These are phyloP conservation scores for Aelia acuminata DNA, from an alignment of 2,888 invertebrate species.

Conservation along the genomic window DNA sequence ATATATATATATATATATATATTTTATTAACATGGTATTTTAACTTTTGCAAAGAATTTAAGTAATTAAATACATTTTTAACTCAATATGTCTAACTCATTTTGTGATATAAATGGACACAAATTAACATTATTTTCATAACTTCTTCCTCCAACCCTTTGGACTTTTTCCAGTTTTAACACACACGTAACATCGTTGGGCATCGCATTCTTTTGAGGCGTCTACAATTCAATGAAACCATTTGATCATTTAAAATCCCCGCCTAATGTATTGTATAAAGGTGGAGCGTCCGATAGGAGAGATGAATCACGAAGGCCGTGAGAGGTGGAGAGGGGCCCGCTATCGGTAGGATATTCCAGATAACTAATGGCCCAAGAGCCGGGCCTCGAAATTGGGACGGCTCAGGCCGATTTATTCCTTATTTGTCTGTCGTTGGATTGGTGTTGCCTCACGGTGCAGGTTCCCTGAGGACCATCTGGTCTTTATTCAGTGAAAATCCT, in stretches of 20 bases:
- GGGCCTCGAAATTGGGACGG: slow-evolving; percentile 7
- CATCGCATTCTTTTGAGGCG: too few species aligned
- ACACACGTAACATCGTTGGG: too few species aligned
- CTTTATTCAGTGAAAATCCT: neutral
- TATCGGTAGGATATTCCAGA: neutral
- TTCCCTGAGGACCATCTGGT: slow-evolving; percentile 19
- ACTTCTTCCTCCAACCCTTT: too few species aligned
- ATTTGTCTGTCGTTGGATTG: neutral
- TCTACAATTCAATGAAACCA: neutral
- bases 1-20: too few species aligned
- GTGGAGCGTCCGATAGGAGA: neutral
- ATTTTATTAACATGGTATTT: too few species aligned
- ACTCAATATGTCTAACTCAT: too few species aligned
- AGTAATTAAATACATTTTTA: too few species aligned
- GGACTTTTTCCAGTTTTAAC: too few species aligned
- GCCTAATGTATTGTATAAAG: neutral
- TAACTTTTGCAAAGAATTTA: too few species aligned
- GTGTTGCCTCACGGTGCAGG: neutral
- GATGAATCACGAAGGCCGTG: slow-evolving; percentile 9
- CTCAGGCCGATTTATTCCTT: slow-evolving; percentile 6
- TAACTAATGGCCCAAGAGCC: slow-evolving; percentile 29
- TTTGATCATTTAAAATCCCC: neutral
- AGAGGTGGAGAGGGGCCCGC: neutral
- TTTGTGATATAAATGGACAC: too few species aligned
- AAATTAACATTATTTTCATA: too few species aligned